These are phyloP conservation scores for Boulengeromyrus knoepffleri DNA, from an alignment of 2,113 vertebrate genomes.

Conservation along the genomic window DNA sequence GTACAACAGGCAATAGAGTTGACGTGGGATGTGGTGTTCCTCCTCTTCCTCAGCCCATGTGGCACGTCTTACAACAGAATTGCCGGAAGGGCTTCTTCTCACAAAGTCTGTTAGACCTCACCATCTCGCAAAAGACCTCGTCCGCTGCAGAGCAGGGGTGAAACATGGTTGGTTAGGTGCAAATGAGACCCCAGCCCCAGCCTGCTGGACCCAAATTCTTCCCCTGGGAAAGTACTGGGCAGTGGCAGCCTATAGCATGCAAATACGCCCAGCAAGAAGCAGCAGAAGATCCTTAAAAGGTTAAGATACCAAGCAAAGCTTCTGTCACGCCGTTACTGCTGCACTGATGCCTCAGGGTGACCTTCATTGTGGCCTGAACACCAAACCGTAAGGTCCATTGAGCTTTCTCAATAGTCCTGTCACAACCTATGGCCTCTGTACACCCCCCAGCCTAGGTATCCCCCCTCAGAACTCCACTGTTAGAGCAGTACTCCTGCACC, in stretches of 20 bases:
- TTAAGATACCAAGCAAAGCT: not conserved
- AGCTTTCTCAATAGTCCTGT: not conserved
- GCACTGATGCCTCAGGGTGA: not conserved
- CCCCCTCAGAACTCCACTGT: not conserved
- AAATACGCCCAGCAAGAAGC: not conserved
- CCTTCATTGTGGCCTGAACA: not conserved
- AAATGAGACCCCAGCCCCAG: not conserved
- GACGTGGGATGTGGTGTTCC: not conserved
- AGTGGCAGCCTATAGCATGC: not conserved
- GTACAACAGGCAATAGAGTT: not conserved
- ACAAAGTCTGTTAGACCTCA: slow-evolving; percentile 84
- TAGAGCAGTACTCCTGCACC: not conserved
- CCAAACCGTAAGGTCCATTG: not conserved
- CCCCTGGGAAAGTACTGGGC: not conserved
- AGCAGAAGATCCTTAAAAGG: not conserved
- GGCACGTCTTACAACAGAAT: slow-evolving; percentile 86
- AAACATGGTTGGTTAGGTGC: not conserved
- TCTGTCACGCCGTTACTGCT: not conserved
- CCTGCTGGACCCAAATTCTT: not conserved
- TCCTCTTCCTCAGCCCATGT: slow-evolving; percentile 68
- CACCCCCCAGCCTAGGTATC: not conserved
- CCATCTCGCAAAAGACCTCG: slow-evolving; percentile 85
- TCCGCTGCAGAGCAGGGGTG: slow-evolving; percentile 62
- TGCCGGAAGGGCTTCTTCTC: slow-evolving; percentile 83
- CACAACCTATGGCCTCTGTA: not conserved